These are phyloP conservation scores for Simalia tracyae DNA, from an alignment of 2,797 vertebrate species.

Conservation along the genomic window DNA sequence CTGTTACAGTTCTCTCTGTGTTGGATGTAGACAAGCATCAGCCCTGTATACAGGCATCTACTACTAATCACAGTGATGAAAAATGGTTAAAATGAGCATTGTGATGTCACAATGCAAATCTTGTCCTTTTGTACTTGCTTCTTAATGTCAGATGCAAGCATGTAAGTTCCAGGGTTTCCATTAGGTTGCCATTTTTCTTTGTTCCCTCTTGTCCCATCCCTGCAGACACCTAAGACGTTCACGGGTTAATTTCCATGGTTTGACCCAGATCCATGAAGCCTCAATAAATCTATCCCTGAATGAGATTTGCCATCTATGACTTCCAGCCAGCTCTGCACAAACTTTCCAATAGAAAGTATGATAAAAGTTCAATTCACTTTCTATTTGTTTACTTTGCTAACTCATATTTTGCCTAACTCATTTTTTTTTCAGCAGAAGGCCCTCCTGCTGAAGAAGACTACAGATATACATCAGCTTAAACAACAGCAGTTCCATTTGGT, in stretches of 20 bases:
- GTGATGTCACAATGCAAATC: not conserved
- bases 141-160: not conserved
- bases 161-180: not conserved
- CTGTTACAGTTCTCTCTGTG: not conserved
- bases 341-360: not conserved
- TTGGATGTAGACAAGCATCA: not conserved
- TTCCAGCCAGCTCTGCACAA: not conserved
- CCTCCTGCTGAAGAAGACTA: not conserved
- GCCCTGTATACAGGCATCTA: not conserved
- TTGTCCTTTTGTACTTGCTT: not conserved
- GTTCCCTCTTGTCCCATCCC: not conserved
- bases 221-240: not conserved
- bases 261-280: not conserved
- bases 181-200: not conserved
- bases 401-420: not conserved
- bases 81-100: not conserved
- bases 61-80: not conserved
- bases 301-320: not conserved
- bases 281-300: not conserved
- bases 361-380: not conserved
- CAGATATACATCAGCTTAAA: not conserved
- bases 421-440: not conserved
- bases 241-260: not conserved
- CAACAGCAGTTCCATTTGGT: not conserved
- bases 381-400: not conserved